Base-by-base conservation (phyloP, 2,888 invertebrate genomes). In the Palloptera scutellata region DNA sequence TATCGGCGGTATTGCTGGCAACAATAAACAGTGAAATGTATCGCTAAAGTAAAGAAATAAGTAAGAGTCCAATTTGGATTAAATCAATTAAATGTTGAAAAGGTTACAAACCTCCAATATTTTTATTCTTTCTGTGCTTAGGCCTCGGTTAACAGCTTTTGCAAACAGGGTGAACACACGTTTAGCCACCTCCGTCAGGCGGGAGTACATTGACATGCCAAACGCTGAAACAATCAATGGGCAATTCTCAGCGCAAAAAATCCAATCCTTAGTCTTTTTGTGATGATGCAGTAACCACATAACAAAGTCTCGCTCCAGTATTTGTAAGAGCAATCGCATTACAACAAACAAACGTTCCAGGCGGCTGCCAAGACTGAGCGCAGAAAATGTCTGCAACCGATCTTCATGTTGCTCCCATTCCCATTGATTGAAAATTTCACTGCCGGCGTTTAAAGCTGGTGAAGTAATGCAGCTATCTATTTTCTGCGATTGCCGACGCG, bases 271-370 rank as follows among this genome's bases (percentile, higher is more conserved):
- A 30, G 73, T 78, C 67, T 61, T 76, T 55, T 74, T 79, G 71
- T 80, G 77, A 70, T 85, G 87, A 85, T 88, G 87, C 67, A 86
- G 80, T 74, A 87, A 84, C 88, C 88, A 89, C 76, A 88, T 86
- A 2, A 86, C 85, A 63, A 88, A 84, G 81, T 89, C 88, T 79
- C 83, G 85, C 77, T 88, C 88, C 64, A 89, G 75, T 45, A 89
- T 78, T 78, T 88, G 86, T 66, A 88, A 82, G 1, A 88, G 69
- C 73, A 86, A 84, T 69, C 87, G 85, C 19, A 89, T 75, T 6
- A 87, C 86, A 48, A 86, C 81, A 80, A 87, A 87, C 1, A 89
- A 70, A 41, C 89, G 84, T 11, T 87, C 84, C 68, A 89, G 84
- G 62, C 88, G 86, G 5, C 86, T 85, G 11, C 73, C 74, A 65